Evolutionary conservation across 2,888 invertebrate genomes (phyloP).

Genomic region (Lycia hirtaria): DNA sequence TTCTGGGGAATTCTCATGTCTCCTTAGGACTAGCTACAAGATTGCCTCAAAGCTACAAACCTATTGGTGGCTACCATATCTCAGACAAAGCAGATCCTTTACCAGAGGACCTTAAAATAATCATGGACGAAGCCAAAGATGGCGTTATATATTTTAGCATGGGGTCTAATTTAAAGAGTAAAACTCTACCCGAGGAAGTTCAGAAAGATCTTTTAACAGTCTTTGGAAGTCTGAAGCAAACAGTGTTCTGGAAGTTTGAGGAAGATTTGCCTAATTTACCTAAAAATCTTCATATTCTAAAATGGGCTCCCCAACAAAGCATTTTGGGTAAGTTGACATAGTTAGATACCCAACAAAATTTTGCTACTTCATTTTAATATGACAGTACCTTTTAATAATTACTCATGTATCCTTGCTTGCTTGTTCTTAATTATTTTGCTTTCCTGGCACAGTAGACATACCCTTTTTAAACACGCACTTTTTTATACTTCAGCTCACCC

Average conservation of each 20-base stretch:
- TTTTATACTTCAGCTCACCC: constrained; percentile 65
- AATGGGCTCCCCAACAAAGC: constrained; percentile 72
- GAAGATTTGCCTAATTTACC: constrained; percentile 59
- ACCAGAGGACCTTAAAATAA: constrained; percentile 63
- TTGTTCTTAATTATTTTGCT: no score
- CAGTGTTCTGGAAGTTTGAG: constrained; percentile 80
- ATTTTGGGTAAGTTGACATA: constrained; percentile 48
- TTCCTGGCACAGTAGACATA: no score
- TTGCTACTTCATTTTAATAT: no score
- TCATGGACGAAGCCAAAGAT: constrained; percentile 68
- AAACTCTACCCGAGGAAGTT: constrained; percentile 58
- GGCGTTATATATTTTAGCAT: constrained; percentile 82
- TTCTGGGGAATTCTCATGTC: constrained; percentile 61
- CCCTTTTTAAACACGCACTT: no score
- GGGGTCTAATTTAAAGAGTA: constrained; percentile 72
- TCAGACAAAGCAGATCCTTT: constrained; percentile 55
- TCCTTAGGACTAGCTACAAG: constrained; percentile 51
- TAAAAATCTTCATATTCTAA: constrained; percentile 68
- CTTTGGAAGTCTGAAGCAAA: constrained; percentile 73
- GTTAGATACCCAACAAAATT: no score
- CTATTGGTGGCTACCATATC: constrained; percentile 67
- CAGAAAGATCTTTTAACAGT: constrained; percentile 60
- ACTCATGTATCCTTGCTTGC: no score
- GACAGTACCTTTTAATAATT: no score
- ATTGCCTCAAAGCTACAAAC: constrained; percentile 61